Conservation (phyloP, 2,888 invertebrate genomes). For the Cantharis lateralis region DNA sequence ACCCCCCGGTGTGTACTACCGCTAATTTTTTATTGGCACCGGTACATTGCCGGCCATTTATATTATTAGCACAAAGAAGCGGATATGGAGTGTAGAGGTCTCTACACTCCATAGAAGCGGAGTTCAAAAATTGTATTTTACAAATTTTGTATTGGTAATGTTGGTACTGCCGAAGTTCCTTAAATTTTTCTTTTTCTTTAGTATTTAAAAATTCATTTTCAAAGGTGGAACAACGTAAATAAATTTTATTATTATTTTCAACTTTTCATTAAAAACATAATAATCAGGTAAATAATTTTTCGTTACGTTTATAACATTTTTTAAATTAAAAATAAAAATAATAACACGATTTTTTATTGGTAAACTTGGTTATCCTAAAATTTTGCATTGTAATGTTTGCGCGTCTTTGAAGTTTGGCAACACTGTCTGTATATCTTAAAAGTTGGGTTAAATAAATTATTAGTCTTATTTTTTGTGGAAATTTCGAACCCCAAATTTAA, state of each 20-base stretch:
- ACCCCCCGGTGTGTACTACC: too few species aligned
- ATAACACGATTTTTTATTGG: background rate
- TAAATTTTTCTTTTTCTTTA: background rate
- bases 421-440: background rate
- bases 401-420: background rate
- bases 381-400: background rate
- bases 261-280: too few species aligned
- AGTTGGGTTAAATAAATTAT: background rate
- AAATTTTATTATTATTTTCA: too few species aligned
- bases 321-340: too few species aligned
- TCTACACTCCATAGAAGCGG: too few species aligned
- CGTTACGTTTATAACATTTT: too few species aligned
- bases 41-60: too few species aligned
- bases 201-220: background rate
- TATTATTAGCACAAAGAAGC: too few species aligned
- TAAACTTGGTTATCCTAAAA: background rate
- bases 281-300: background rate
- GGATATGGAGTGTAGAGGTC: too few species aligned
- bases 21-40: too few species aligned
- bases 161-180: background rate
- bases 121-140: too few species aligned
- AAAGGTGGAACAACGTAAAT: background rate
- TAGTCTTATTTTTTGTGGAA: background rate
- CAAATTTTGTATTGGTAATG: background rate
- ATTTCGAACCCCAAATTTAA: background rate